Percentiles rank a stretch among this genome's conserved stretches.
phyloP scores from a whole-genome alignment of 2,113 vertebrate genomes.

The Rhinolophus ferrumequinum region DNA sequence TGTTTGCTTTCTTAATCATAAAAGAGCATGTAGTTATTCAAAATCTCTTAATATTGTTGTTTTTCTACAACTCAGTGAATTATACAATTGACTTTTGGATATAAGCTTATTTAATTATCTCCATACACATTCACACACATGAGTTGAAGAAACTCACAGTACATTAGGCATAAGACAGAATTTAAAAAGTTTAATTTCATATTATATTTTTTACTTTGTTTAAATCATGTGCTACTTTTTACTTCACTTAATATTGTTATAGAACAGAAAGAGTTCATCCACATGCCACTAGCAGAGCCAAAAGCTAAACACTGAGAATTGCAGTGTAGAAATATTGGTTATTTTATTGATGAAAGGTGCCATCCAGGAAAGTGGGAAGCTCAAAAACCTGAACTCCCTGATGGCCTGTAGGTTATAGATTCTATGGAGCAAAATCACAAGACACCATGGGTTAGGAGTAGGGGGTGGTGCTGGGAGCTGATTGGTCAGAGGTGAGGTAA shows the following conservation, averaged over 20 bases:
- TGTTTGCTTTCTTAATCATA: background rate
- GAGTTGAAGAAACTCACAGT: background rate
- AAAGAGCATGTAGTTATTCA: background rate
- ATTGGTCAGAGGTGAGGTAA: too few species aligned
- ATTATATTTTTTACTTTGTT: background rate
- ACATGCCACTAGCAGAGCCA: background rate
- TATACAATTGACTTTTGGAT: background rate
- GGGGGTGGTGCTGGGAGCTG: too few species aligned
- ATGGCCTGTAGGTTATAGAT: too few species aligned
- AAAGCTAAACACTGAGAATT: background rate
- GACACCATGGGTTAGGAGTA: too few species aligned
- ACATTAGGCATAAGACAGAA: background rate
- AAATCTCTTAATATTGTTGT: background rate
- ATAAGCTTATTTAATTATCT: background rate
- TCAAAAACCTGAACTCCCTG: too few species aligned
- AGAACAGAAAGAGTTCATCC: background rate
- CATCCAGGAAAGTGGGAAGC: too few species aligned
- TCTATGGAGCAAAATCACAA: too few species aligned
- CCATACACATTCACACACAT: background rate
- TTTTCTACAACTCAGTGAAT: background rate
- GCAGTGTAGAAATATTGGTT: background rate
- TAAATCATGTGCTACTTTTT: background rate
- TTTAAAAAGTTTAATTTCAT: background rate
- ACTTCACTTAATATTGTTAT: background rate
- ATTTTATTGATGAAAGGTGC: background rate